Evolutionary conservation across 2,113 vertebrate species (phyloP).

Genomic region (Probosciger aterrimus): DNA sequence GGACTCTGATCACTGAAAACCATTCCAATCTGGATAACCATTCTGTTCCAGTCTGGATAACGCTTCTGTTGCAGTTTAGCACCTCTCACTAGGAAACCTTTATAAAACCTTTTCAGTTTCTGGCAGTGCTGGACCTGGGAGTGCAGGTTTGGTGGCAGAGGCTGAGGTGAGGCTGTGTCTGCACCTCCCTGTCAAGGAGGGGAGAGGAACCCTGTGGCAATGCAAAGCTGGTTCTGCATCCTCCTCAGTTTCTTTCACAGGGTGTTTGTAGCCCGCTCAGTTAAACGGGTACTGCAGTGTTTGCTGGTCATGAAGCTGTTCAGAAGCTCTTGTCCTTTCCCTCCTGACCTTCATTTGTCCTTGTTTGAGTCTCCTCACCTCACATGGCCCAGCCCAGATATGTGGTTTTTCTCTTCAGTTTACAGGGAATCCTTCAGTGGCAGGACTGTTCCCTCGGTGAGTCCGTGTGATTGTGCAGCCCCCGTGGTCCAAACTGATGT

Average conservation of each 20-base stretch:
- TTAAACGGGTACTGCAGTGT: not conserved
- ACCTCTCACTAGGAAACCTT: not conserved
- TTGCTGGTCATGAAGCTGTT: not conserved
- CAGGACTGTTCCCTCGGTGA: not conserved
- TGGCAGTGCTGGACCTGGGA: constrained; percentile 26
- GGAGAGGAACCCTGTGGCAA: not conserved
- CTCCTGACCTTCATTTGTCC: constrained; percentile 9
- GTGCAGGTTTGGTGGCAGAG: constrained; percentile 5
- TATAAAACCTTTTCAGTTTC: constrained; percentile 10
- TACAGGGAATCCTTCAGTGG: not conserved
- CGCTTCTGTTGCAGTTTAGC: not conserved
- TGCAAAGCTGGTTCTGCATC: not conserved
- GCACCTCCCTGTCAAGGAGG: not conserved
- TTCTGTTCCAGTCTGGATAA: constrained; percentile 46
- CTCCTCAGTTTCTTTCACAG: constrained; percentile 5
- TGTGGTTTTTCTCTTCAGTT: not conserved
- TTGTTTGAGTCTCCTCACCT: not conserved
- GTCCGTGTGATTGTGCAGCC: not conserved
- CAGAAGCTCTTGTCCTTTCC: not conserved
- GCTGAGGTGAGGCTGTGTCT: not conserved
- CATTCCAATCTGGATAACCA: constrained; percentile 1
- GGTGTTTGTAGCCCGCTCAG: not conserved
- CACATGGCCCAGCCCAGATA: not conserved
- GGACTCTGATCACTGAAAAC: constrained; percentile 37
- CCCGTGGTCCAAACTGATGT: not conserved